Percentiles rank a stretch among this genome's conserved stretches.
These are phyloP conservation scores for Oenanthe melanoleuca DNA, from an alignment of 2,113 vertebrate genomes.

Conservation along the genomic window DNA sequence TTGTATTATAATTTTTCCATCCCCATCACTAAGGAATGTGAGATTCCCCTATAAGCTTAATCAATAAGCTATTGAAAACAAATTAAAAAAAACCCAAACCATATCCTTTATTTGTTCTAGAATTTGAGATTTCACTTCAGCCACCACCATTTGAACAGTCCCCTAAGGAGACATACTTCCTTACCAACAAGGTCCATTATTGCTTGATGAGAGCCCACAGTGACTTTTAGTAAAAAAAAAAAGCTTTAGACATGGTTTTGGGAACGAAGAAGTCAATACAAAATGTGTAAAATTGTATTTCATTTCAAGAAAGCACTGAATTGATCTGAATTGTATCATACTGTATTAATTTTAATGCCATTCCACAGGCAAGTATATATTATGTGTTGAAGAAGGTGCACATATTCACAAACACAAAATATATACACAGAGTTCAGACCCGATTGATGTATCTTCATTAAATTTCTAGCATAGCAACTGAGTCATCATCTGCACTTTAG, in stretches of 20 bases:
- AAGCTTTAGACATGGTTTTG: not conserved
- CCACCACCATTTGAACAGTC: not conserved
- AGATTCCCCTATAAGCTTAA: not conserved
- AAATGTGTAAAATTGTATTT: not conserved
- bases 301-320: slow-evolving; percentile 6
- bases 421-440: not conserved
- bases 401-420: slow-evolving; percentile 18
- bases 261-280: not conserved
- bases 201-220: slow-evolving; percentile 47
- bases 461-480: not conserved
- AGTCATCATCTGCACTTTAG: not conserved
- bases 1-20: not conserved
- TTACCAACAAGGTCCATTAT: slow-evolving; percentile 22
- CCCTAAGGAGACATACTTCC: not conserved
- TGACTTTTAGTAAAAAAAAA: slow-evolving; percentile 2
- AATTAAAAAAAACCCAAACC: not conserved
- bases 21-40: not conserved
- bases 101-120: not conserved
- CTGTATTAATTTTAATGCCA: slow-evolving; percentile 44
- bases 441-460: not conserved
- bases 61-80: not conserved
- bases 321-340: slow-evolving; percentile 53
- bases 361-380: not conserved
- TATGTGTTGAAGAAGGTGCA: not conserved
- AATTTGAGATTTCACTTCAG: not conserved